Conservation (phyloP, 1,140 invertebrate species). For the Ericerus pela region DNA sequence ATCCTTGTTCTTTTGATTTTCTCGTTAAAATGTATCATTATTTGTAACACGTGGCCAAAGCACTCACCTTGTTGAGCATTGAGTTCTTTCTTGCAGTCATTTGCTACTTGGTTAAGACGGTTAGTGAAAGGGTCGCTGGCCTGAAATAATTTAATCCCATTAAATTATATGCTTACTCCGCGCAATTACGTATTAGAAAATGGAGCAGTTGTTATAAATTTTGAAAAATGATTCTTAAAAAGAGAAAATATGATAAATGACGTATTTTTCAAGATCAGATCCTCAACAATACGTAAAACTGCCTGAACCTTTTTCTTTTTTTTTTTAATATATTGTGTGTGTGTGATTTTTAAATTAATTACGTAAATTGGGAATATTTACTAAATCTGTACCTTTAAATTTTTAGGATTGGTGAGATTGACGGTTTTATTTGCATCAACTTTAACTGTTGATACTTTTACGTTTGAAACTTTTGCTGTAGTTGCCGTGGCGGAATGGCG, state of each 20-base stretch:
- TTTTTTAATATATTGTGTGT: too few species aligned
- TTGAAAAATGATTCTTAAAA: background rate
- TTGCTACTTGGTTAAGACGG: background rate
- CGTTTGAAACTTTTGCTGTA: background rate
- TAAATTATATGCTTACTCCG: too few species aligned
- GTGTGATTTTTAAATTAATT: too few species aligned
- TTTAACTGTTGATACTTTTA: too few species aligned
- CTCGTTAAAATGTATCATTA: too few species aligned
- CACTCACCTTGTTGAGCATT: constrained; percentile 7
- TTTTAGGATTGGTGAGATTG: background rate
- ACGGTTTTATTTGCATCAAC: constrained; percentile 1
- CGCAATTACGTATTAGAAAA: too few species aligned
- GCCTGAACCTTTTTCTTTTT: too few species aligned
- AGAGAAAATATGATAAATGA: too few species aligned
- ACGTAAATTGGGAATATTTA: background rate
- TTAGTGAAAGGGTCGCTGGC: background rate
- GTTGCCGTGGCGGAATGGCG: background rate
- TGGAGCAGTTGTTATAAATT: background rate
- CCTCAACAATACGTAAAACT: too few species aligned
- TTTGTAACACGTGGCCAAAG: too few species aligned
- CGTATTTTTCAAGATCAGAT: too few species aligned
- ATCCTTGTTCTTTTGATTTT: too few species aligned
- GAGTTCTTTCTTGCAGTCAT: constrained; percentile 2
- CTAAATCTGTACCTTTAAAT: background rate
- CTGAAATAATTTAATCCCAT: constrained; percentile 6